A percentile compares a stretch with the other conserved stretches of the same genome.
Conservation (phyloP, 2,888 invertebrate genomes). For the Ornithoptera priamus region DNA sequence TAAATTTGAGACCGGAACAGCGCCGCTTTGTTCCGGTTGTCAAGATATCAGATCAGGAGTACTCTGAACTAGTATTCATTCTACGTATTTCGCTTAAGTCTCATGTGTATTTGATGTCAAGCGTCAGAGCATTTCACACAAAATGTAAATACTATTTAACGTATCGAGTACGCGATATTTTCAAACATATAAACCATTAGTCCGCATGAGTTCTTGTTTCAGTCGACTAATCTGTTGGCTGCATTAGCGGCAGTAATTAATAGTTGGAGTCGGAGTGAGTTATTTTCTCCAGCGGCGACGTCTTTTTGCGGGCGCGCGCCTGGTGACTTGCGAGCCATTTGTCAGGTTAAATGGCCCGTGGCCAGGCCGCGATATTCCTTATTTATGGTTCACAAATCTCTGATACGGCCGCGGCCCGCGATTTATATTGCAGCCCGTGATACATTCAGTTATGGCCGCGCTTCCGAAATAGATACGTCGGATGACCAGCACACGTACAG, state of each 20-base stretch:
- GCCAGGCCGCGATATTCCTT: conserved; percentile 57
- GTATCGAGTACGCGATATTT: background rate
- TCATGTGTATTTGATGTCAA: too few relatives aligned
- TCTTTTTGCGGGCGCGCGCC: conserved; percentile 55
- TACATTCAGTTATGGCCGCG: conserved; percentile 17
- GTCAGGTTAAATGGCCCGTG: conserved; percentile 66
- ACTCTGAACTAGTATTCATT: too few relatives aligned
- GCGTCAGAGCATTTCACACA: too few relatives aligned
- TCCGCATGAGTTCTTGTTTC: conserved; percentile 2
- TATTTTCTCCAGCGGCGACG: conserved; percentile 30
- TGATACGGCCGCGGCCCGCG: conserved; percentile 28
- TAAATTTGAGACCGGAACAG: too few relatives aligned
- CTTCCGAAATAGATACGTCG: conserved; percentile 1
- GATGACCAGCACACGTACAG: too few relatives aligned
- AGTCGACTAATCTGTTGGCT: conserved; percentile 20
- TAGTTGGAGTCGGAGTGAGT: conserved; percentile 24
- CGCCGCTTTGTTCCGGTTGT: too few relatives aligned
- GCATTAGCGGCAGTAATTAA: conserved; percentile 28
- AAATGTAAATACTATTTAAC: too few relatives aligned
- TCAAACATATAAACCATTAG: conserved; percentile 1
- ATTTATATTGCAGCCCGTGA: conserved; percentile 28
- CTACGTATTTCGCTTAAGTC: too few relatives aligned
- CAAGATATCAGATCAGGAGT: too few relatives aligned
- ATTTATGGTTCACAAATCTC: conserved; percentile 58
- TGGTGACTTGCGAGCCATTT: conserved; percentile 44